A percentile compares a stretch with the other conserved stretches of the same genome.
These are phyloP conservation scores for Setipinna tenuifilis DNA, from an alignment of 2,797 vertebrate genomes.

Conservation along the genomic window DNA sequence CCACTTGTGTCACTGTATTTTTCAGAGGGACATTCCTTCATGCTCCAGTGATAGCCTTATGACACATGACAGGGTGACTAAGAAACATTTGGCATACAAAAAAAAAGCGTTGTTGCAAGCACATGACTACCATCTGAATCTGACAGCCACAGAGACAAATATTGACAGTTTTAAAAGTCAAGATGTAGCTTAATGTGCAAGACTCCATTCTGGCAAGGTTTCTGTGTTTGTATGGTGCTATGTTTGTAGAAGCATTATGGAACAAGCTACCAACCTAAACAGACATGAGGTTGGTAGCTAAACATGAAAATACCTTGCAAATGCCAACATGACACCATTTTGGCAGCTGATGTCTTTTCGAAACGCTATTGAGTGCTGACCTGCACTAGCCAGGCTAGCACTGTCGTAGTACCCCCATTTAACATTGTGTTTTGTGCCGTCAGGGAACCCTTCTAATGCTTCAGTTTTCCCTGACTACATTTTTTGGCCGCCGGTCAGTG, in stretches of 20 bases:
- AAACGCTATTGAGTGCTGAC: too few species aligned
- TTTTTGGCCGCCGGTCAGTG: too few species aligned
- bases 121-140: not conserved
- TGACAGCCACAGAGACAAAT: not conserved
- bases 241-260: too few species aligned
- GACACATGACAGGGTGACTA: conserved; percentile 9
- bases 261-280: not conserved
- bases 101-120: not conserved
- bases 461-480: too few species aligned
- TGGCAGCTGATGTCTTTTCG: not conserved
- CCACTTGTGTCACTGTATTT: not conserved
- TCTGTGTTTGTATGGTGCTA: not conserved
- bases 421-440: too few species aligned
- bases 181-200: not conserved
- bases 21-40: not conserved
- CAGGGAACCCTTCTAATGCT: too few species aligned
- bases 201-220: not conserved
- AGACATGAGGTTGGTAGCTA: too few species aligned
- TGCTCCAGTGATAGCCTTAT: not conserved
- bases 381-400: too few species aligned
- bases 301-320: not conserved
- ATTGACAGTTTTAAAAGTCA: not conserved
- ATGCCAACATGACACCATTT: not conserved
- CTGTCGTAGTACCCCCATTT: too few species aligned
- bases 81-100: not conserved